Base-by-base conservation (phyloP, 2,888 invertebrate genomes). In the Lampropteryx suffumata region DNA sequence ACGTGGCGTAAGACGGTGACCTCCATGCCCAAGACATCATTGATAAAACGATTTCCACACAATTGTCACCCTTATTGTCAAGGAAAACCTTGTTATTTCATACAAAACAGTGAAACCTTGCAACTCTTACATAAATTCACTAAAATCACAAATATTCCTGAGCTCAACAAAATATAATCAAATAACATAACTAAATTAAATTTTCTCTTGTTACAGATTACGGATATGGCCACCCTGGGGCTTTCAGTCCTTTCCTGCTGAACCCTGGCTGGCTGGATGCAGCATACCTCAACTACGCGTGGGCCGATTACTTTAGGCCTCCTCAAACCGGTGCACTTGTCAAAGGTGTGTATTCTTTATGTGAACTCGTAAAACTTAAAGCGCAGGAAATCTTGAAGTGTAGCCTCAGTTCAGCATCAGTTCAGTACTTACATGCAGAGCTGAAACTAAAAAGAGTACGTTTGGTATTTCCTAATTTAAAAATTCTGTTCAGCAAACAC, bases 191-290 rank as follows among this genome's bases (percentile, higher is more conserved):
- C 51, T 62, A 49, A 59, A 32, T 12, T 29, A 34, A 10, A 40
- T 67, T 51, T 69, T 53, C 8, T 57, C 55, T 87, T 84, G 81
- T 82, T 82, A 29, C 89, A 96, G 96, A 92, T 91, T 96, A 94
- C 76, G 95, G 95, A 53, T 96, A 95, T 73, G 95, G 94, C 26
- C 94, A 95, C 79, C 94, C 95, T 2, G 94, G 94, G 30, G 93
- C 93, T 13, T 95, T 95, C 77, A 94, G 94, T 68, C 95, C 95
- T 1, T 95, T 96, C 80, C 90, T 97, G 56, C 84, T 97, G 49
- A 95, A 95, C 71, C 95, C 96, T 0, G 94, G 95, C 27, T 96
- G 97, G 95, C 83, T 97, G 64, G 97, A 97, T 73, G 94, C 95
- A 1, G 94, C 95, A 3, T 96, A 96, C 79, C 92, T 96, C 83